Evolutionary conservation across 2,797 vertebrate species (phyloP), one percentile per base, ranked within the genome.

Genomic region (Discoglossus pictus): DNA sequence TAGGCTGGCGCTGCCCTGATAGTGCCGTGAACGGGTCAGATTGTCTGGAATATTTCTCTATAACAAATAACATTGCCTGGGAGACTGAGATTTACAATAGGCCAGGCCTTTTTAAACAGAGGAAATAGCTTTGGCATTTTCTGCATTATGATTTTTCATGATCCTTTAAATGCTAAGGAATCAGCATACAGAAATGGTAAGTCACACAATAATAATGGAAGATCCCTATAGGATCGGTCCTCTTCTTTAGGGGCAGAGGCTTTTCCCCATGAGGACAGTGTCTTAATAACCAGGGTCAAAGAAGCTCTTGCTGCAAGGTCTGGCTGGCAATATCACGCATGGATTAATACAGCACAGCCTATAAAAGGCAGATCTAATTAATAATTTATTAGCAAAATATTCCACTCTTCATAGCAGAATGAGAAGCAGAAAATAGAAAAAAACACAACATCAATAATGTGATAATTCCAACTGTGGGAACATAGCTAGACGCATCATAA

Each of bases 401-500:
- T 82, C 76, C 78, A 62, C 82, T 81, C 73, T 70, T 65, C 15
- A 74, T 81, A 20, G 15, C 15, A 9, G 40, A 65, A 54, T 56
- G 55, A 67, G 60, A 52, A 20, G 8, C 25, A 68, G 68, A 74
- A 48, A 51, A 64, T 52, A 59, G 61, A 53, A 38, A 51, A 16
- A 42, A 35, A 62, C 56, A 42, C 40, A 71, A 65, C 68, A 75
- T 86, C 82, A 75, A 76, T 87, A 89, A 88, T 34, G 75, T 84
- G 83, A 78, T 82, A 80, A 80, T 82, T 83, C 79, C 66, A 44
- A 78, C 88, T 83, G 87, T 68, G 82, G 86, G 80, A 10, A 47
- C 43, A 63, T 78, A 83, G 77, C 86, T 84, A 87, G 86, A 84
- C 79, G 77, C 76, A 79, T 83, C 83, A 87, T 85, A 85, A 88